Evolutionary conservation across 2,888 invertebrate species (phyloP).

Genomic region (Rhingia rostrata): DNA sequence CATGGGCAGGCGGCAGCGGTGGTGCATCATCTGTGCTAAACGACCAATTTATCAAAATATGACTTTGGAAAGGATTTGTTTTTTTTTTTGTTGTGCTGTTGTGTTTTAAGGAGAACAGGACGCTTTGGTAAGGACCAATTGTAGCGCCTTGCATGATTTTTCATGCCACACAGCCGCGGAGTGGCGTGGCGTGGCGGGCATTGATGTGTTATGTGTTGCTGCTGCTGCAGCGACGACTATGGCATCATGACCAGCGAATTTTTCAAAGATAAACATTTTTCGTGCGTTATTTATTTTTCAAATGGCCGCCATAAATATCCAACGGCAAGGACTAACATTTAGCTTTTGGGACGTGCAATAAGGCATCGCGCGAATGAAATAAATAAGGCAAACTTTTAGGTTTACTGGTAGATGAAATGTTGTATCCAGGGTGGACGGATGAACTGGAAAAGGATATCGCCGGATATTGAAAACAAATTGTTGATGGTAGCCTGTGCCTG

Average conservation of each 20-base stretch:
- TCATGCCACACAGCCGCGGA: conserved; percentile 46
- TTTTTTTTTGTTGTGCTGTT: conserved; percentile 2
- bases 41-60: conserved; percentile 74
- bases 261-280: conserved; percentile 66
- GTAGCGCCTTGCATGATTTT: conserved; percentile 64
- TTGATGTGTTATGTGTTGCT: conserved; percentile 3
- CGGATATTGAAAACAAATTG: conserved; percentile 64
- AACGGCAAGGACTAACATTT: conserved; percentile 61
- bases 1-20: conserved; percentile 33
- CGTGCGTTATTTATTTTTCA: conserved; percentile 64
- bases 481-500: conserved; percentile 14
- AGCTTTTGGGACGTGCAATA: conserved; percentile 61
- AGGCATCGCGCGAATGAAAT: conserved; percentile 47
- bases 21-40: conserved; percentile 73
- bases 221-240: neutral
- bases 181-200: conserved; percentile 23
- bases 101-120: conserved; percentile 27
- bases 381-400: conserved; percentile 59
- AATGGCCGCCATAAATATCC: conserved; percentile 72
- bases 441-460: conserved; percentile 32
- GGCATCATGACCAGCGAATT: conserved; percentile 45
- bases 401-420: conserved; percentile 46
- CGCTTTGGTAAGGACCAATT: conserved; percentile 25
- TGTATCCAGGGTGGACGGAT: conserved; percentile 25
- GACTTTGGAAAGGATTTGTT: conserved; percentile 53